Base-by-base conservation (phyloP, 2,797 vertebrate species). In the Vireo griseus region DNA sequence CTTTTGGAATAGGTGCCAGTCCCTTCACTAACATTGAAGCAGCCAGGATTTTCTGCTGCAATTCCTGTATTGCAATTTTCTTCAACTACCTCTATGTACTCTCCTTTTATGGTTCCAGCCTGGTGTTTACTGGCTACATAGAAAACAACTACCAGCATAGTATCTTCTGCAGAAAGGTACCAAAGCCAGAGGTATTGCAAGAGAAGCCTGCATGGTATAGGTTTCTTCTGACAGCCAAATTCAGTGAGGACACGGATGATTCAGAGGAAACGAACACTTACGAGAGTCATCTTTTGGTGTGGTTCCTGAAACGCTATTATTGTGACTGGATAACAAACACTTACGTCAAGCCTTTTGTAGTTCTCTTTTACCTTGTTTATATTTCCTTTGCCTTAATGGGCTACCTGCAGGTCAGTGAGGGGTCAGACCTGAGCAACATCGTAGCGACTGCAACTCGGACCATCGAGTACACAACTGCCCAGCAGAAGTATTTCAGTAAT, bases 241-340 rank as follows among this genome's bases (percentile, higher is more conserved):
- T 99, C 98, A 99, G 99, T 8, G 99, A 99, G 75, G 99, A 99
- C 78, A 95, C 98, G 3, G 79, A 98, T 1, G 98, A 98, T 18
- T 97, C 97, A 9, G 97, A 97, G n/a, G 99, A 99, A 93, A 97
- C 98, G 9, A 98, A 98, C 93, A 99, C 99, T 94, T 99, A 98
- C 5, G 99, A 99, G 97, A 99, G 98, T 92, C 99, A 99, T 97
- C 98, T 99, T 92, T 97, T 99, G 98, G 98, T 99, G 95, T 99
- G 99, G 92, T 99, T 99, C 97, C 98, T 99, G 97, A 98, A 99
- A 93, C 99, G 98, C 93, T 99, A 99, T 98, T 99, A 99, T 97
- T 99, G 99, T 96, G 99, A 99, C 98, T 99, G 99, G 99, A 99
- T 99, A 98, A 99, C 99, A 89, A 99, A 99, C 97, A 99, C 99